Evolutionary conservation across 2,797 vertebrate species (phyloP).

Genomic region (Syngnathus rostellatus): DNA sequence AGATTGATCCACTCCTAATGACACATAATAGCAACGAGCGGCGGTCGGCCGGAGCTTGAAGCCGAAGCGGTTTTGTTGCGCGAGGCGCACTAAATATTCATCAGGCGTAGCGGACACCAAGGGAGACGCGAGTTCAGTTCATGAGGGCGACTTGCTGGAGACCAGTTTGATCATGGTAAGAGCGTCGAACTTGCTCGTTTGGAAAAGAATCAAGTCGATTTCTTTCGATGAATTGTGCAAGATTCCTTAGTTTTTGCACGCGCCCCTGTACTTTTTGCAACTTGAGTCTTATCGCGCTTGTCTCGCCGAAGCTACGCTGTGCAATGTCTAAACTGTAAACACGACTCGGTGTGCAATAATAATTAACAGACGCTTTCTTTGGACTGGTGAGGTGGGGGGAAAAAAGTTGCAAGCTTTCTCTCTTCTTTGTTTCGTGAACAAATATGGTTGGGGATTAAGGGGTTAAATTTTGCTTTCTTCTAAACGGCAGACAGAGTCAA

Average conservation of each 20-base stretch:
- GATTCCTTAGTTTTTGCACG: not conserved
- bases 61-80: not conserved
- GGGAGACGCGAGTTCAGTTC: not conserved
- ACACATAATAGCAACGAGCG: not conserved
- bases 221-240: not conserved
- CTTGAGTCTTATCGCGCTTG: not conserved
- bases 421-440: not conserved
- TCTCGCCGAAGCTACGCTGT: not conserved
- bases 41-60: not conserved
- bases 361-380: not conserved
- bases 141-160: slow-evolving; percentile 5
- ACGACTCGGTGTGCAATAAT: not conserved
- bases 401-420: not conserved
- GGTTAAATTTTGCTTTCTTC: slow-evolving; percentile 31
- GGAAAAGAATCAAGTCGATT: not conserved
- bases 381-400: too few species aligned
- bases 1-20: not conserved
- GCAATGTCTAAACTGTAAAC: not conserved
- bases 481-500: slow-evolving; percentile 43
- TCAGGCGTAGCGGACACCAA: slow-evolving; percentile 6
- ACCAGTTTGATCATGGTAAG: slow-evolving; percentile 54
- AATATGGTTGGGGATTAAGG: not conserved
- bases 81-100: slow-evolving; percentile 37
- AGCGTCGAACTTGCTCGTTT: not conserved
- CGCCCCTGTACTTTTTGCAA: not conserved